Evolutionary conservation across 2,797 vertebrate genomes (phyloP), one percentile per base, ranked within the genome.

Genomic region (Nasua narica): DNA sequence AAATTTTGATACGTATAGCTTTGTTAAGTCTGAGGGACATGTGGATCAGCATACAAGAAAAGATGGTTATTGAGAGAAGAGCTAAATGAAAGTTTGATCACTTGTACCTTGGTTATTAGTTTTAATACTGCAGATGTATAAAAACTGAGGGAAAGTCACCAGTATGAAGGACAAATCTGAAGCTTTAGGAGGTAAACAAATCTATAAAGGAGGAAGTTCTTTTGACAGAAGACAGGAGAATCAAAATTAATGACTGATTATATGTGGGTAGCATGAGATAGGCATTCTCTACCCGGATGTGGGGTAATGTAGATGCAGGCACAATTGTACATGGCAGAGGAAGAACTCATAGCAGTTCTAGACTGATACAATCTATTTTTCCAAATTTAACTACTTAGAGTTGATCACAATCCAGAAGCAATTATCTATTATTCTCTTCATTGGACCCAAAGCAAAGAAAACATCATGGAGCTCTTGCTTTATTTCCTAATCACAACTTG

Each of bases 241-340:
- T 77, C 25, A 29, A 60, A 23, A 76, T 3, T 2, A n/a, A 37
- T 70, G 21, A 58, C 21, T 67, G 25, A 46, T 25, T 18, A 4
- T 29, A 15, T 25, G 67, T 78, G 4, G 3, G 46, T 7, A 29
- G 7, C 6, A 15, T 40, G 19, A 60, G 2, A 78, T 16, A 46
- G 4, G 15, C 0, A 4, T 11, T n/a, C 7, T n/a, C 7, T 35
- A 52, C 13, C 23, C 29, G 8, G 7, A 27, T 14, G 12, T 7
- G 23, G 46, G 3, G 11, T 7, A 48, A 14, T 54, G 40, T 72
- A 56, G 10, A 60, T 56, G 18, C 21, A 83, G 12, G 3, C 18
- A 78, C 13, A 18, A 35, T 6, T 23, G 1, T 21, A 77, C 1
- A 0, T 19, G 56, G 7, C 15, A 50, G 18, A 85, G 5, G 19